Evolutionary conservation across 2,797 vertebrate species (phyloP).

Genomic region (Lacerta bilineata): DNA sequence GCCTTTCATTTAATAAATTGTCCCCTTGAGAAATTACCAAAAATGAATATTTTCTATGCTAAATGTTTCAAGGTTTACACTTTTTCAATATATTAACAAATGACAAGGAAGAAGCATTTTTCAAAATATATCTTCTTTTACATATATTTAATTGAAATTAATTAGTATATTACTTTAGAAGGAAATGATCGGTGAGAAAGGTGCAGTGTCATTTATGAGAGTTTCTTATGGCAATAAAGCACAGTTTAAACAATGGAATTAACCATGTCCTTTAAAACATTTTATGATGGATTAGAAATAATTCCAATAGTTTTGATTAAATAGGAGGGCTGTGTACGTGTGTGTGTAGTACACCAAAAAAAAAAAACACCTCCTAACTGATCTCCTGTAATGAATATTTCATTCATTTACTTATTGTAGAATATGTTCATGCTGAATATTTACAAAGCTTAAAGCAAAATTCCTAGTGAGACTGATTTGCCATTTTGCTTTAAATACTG

Average conservation of each 20-base stretch:
- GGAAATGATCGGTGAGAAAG: slow-evolving; percentile 77
- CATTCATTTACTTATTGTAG: slow-evolving; percentile 64
- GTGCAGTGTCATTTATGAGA: slow-evolving; percentile 79
- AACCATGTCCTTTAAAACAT: slow-evolving; percentile 76
- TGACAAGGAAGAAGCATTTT: slow-evolving; percentile 80
- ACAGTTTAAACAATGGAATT: slow-evolving; percentile 83
- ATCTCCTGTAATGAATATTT: slow-evolving; percentile 57
- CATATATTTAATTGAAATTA: slow-evolving; percentile 88
- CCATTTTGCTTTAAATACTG: slow-evolving; percentile 54
- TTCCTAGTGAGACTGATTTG: slow-evolving; percentile 54
- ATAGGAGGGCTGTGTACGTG: slow-evolving; percentile 57
- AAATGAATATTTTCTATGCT: slow-evolving; percentile 90
- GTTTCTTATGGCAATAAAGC: slow-evolving; percentile 80
- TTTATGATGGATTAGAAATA: slow-evolving; percentile 76
- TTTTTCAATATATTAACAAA: slow-evolving; percentile 87
- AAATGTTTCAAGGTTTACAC: slow-evolving; percentile 88
- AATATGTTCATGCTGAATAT: slow-evolving; percentile 63
- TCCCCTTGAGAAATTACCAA: slow-evolving; percentile 88
- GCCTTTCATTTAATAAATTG: slow-evolving; percentile 89
- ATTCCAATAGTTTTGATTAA: slow-evolving; percentile 77
- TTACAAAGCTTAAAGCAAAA: slow-evolving; percentile 66
- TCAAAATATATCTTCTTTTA: slow-evolving; percentile 86
- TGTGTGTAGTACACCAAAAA: slow-evolving; percentile 51
- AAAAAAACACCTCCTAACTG: neutral
- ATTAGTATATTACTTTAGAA: slow-evolving; percentile 83